phyloP scores from a whole-genome alignment of 2,113 vertebrate genomes.

The Periophthalmus modestus region DNA sequence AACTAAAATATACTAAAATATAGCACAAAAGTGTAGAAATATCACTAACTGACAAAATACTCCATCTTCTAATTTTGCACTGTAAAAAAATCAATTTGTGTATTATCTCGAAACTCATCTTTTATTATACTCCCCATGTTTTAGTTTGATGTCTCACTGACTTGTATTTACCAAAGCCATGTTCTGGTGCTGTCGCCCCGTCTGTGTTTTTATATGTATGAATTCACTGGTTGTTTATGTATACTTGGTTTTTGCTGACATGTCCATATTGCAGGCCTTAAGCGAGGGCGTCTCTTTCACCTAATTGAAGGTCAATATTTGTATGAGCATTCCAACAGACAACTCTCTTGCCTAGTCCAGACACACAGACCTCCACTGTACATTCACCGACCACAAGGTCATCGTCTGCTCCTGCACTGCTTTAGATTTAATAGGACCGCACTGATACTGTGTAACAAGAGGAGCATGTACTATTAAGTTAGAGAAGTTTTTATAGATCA shows the following conservation, averaged over 20 bases:
- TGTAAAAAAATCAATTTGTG: no score
- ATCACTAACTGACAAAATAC: no score
- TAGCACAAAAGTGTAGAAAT: no score
- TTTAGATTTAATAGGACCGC: neutral
- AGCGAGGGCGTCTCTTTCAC: slow-evolving; percentile 58
- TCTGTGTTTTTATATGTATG: slow-evolving; percentile 48
- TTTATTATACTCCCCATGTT: neutral
- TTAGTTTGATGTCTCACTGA: slow-evolving; percentile 23
- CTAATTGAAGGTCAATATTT: slow-evolving; percentile 77
- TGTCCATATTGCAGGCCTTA: slow-evolving; percentile 49
- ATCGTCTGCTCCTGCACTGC: slow-evolving; percentile 32
- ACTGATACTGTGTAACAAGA: neutral
- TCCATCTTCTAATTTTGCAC: no score
- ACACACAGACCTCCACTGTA: slow-evolving; percentile 59
- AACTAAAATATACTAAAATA: no score
- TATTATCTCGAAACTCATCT: no score
- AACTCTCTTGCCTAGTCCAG: slow-evolving; percentile 42
- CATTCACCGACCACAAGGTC: slow-evolving; percentile 52
- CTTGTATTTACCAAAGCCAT: slow-evolving; percentile 33
- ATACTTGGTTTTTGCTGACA: slow-evolving; percentile 57
- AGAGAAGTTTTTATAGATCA: neutral
- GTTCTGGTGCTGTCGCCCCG: slow-evolving; percentile 38
- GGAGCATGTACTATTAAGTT: neutral
- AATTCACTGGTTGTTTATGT: slow-evolving; percentile 49
- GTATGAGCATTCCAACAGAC: slow-evolving; percentile 65